phyloP scores from a whole-genome alignment of 2,888 invertebrate species.

The Plagiodera versicolora region DNA sequence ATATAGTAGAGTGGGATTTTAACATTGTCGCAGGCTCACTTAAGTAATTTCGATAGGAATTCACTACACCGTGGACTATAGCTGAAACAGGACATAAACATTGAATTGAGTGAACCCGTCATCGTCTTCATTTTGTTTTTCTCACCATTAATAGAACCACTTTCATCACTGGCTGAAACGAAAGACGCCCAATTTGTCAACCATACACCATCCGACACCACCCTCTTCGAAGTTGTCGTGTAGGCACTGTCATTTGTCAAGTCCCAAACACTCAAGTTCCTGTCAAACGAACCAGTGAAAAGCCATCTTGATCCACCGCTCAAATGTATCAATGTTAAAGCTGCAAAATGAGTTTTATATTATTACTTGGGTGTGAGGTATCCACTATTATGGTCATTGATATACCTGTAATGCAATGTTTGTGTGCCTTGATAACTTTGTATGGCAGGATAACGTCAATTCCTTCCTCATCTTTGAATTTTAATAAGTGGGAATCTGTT shows the following conservation, averaged over 20 bases:
- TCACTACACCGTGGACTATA: conserved; percentile 13
- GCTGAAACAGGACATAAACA: conserved; percentile 23
- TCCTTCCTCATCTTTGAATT: conserved; percentile 49
- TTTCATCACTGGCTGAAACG: conserved; percentile 54
- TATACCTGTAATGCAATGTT: conserved; percentile 62
- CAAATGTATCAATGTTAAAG: conserved; percentile 53
- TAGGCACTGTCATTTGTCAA: conserved; percentile 55
- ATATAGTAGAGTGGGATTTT: conserved; percentile 50
- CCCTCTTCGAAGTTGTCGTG: conserved; percentile 49
- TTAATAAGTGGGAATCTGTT: conserved; percentile 56
- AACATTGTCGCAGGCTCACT: conserved; percentile 44
- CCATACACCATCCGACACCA: conserved; percentile 58
- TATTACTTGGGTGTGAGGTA: no score
- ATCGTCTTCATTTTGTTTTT: no score
- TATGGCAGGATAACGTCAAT: conserved; percentile 60
- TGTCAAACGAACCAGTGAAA: conserved; percentile 68
- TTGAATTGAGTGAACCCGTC: no score
- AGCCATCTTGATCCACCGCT: conserved; percentile 65
- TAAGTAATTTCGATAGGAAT: conserved; percentile 30
- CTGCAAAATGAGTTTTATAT: conserved; percentile 39
- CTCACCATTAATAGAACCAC: conserved; percentile 44
- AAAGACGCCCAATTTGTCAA: conserved; percentile 58
- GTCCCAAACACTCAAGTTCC: conserved; percentile 72
- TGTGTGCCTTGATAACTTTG: conserved; percentile 63
- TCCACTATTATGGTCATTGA: neutral